Base-by-base conservation (phyloP, 1,140 invertebrate species). In the Zaprionus vittiger region DNA sequence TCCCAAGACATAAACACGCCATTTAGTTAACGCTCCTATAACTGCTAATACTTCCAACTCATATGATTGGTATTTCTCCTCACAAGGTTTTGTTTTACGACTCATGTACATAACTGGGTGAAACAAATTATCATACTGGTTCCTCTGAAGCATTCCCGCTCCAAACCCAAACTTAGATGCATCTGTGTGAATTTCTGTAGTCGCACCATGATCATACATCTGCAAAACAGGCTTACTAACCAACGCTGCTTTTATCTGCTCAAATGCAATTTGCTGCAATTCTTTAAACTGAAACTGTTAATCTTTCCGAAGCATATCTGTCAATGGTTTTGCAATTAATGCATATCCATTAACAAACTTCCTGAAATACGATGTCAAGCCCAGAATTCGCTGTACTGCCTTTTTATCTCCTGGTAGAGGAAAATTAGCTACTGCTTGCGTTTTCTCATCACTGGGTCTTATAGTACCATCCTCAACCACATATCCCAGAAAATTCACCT, bases 101-200 rank as follows among this genome's bases (percentile, higher is more conserved):
- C n/a, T n/a, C n/a, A n/a, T n/a, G n/a, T n/a, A n/a, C n/a, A n/a
- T 9, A 31, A 20, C 20, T 20, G 20, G 20, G 20, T 20, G 0
- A 20, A 20, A 20, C 20, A n/a, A n/a, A n/a, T n/a, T n/a, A n/a
- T n/a, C n/a, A n/a, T n/a, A n/a, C n/a, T n/a, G n/a, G n/a, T n/a
- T n/a, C n/a, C n/a, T n/a, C n/a, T n/a, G n/a, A n/a, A n/a, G n/a
- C n/a, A n/a, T n/a, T n/a, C n/a, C n/a, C n/a, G n/a, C 24, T n/a
- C n/a, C 26, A 55, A 73, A 64, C 62, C 66, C 31, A 63, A 81
- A 62, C 57, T 62, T 70, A 14, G 26, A 64, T 37, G 73, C 41
- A 65, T 81, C 63, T 7, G 56, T 65, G 41, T 79, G 71, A 26
- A 81, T 68, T 28, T 79, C 65, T 3, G 44, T 67, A 37, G 1